Evolutionary conservation across 2,888 invertebrate species (phyloP).

Genomic region (Nudaria mundana): DNA sequence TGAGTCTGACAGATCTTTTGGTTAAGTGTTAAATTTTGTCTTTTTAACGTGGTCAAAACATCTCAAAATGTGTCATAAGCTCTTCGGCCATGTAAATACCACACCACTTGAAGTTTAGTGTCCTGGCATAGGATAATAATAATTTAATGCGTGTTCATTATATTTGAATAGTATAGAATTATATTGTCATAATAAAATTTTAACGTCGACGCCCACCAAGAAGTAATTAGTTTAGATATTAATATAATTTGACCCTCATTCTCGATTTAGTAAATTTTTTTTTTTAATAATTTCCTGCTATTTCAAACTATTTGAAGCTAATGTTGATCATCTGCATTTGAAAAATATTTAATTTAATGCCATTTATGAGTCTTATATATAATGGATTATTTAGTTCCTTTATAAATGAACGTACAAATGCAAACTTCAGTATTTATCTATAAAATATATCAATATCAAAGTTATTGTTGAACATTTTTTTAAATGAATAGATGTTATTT

Average conservation of each 20-base stretch:
- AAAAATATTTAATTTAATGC: not conserved
- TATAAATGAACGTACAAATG: constrained; percentile 12
- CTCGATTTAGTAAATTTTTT: constrained; percentile 15
- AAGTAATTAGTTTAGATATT: constrained; percentile 41
- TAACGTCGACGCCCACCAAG: constrained; percentile 50
- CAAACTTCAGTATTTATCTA: constrained; percentile 22
- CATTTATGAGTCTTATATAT: not conserved
- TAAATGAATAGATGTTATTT: constrained; percentile 6
- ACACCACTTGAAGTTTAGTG: constrained; percentile 26
- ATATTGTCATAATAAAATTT: constrained; percentile 32
- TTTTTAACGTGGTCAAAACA: not conserved
- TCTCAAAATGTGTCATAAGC: too few relatives aligned
- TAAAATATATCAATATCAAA: constrained; percentile 8
- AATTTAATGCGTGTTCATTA: constrained; percentile 43
- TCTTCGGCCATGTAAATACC: too few relatives aligned
- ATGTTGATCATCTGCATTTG: constrained; percentile 5
- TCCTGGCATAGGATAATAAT: constrained; percentile 30
- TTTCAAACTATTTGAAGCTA: constrained; percentile 6
- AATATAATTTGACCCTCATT: constrained; percentile 29
- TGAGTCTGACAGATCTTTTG: too few relatives aligned
- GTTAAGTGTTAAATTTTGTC: too few relatives aligned
- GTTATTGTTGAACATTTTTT: constrained; percentile 11
- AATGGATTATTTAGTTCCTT: constrained; percentile 13
- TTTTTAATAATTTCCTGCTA: too few relatives aligned
- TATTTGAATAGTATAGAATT: constrained; percentile 39